Percentiles rank a stretch among this genome's conserved stretches.
Conservation (phyloP, 2,888 invertebrate genomes). For the Sepioteuthis lessoniana region DNA sequence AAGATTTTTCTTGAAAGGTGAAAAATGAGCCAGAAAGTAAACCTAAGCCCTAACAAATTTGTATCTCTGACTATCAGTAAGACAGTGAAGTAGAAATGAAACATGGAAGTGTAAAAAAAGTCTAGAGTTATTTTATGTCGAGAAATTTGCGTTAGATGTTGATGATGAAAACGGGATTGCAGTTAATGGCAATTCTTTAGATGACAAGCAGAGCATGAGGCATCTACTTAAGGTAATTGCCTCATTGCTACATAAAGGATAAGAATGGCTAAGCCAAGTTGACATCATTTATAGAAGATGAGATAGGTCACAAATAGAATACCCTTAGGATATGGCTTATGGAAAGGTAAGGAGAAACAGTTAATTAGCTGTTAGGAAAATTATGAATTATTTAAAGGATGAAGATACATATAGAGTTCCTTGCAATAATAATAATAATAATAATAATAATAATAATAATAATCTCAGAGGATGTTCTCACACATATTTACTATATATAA, state of each 20-base stretch:
- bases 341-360: not conserved
- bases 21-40: no score
- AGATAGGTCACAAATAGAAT: not conserved
- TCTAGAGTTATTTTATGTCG: not conserved
- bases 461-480: no score
- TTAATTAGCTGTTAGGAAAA: not conserved
- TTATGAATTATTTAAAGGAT: not conserved
- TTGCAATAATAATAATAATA: not conserved
- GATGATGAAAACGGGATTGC: not conserved
- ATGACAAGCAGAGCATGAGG: not conserved
- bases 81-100: no score
- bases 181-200: not conserved
- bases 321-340: not conserved
- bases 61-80: no score
- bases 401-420: not conserved
- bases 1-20: no score
- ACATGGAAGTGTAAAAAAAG: not conserved
- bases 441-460: not conserved
- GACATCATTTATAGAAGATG: not conserved
- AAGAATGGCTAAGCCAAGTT: not conserved
- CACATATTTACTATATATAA: no score
- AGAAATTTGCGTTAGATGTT: not conserved
- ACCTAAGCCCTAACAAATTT: no score
- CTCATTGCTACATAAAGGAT: not conserved
- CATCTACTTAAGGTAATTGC: constrained; percentile 11